These are phyloP conservation scores for Phengaris alcon DNA, from an alignment of 2,888 invertebrate species.

Conservation along the genomic window DNA sequence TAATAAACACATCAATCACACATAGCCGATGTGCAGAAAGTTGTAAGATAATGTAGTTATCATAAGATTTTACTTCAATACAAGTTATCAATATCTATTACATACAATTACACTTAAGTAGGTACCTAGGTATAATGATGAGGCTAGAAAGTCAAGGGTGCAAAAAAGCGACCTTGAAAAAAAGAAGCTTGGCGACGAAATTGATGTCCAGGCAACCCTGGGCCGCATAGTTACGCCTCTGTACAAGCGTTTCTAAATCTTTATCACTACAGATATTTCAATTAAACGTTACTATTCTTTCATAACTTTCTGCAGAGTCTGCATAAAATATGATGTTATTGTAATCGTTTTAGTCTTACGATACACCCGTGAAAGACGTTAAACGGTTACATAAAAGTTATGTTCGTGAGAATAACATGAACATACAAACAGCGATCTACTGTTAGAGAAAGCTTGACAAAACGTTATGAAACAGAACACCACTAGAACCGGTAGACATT, in stretches of 20 bases:
- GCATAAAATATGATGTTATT: not conserved
- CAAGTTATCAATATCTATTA: too few species aligned
- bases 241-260: too few species aligned
- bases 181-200: too few species aligned
- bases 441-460: constrained; percentile 22
- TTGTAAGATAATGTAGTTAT: not conserved
- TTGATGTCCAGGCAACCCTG: too few species aligned
- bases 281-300: not conserved
- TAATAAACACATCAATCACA: constrained; percentile 11
- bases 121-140: too few species aligned
- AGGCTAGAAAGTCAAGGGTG: too few species aligned
- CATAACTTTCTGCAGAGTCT: not conserved
- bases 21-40: constrained; percentile 9
- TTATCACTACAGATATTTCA: not conserved
- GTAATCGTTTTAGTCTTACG: not conserved
- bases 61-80: not conserved
- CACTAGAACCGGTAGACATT: not conserved
- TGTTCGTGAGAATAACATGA: constrained; percentile 22
- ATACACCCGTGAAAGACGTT: constrained; percentile 9
- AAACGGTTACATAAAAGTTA: constrained; percentile 18
- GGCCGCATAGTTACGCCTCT: too few species aligned
- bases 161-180: too few species aligned
- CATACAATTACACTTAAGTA: too few species aligned
- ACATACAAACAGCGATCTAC: not conserved
- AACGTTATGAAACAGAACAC: constrained; percentile 19